Evolutionary conservation across 1,140 invertebrate genomes (phyloP).

Genomic region (Drosophila carrolli): DNA sequence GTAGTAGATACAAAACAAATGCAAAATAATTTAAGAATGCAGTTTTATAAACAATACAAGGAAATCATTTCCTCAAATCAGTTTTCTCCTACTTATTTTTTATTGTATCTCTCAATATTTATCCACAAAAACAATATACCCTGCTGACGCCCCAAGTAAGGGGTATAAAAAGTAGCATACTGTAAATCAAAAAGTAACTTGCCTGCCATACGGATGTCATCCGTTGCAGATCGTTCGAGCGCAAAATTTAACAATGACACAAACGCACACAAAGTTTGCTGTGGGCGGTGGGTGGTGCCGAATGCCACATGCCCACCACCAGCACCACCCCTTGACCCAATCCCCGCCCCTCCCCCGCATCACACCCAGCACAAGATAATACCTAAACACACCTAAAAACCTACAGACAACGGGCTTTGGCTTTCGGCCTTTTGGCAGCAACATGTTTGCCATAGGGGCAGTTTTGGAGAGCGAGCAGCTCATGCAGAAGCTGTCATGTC

Average conservation of each 20-base stretch:
- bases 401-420: constrained; percentile 43
- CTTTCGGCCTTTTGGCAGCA: constrained; percentile 49
- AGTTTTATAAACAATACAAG: no score
- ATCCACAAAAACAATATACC: constrained; percentile 7
- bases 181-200: constrained; percentile 84
- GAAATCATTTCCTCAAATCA: neutral
- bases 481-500: constrained; percentile 84
- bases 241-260: constrained; percentile 84
- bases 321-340: neutral
- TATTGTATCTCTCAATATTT: neutral
- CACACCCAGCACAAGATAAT: constrained; percentile 61
- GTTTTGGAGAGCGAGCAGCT: constrained; percentile 53
- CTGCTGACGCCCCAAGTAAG: neutral
- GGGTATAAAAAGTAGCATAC: constrained; percentile 59
- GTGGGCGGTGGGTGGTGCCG: constrained; percentile 22
- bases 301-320: constrained; percentile 37
- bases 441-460: constrained; percentile 71
- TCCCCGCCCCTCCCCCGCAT: neutral
- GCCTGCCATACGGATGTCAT: constrained; percentile 78
- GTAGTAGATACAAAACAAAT: no score
- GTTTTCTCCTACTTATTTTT: neutral
- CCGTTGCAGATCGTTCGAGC: constrained; percentile 82
- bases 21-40: no score
- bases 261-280: constrained; percentile 66
- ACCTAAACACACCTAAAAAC: constrained; percentile 81